These are phyloP conservation scores for Lepus townsendii DNA, from an alignment of 2,797 vertebrate genomes.

Conservation along the genomic window DNA sequence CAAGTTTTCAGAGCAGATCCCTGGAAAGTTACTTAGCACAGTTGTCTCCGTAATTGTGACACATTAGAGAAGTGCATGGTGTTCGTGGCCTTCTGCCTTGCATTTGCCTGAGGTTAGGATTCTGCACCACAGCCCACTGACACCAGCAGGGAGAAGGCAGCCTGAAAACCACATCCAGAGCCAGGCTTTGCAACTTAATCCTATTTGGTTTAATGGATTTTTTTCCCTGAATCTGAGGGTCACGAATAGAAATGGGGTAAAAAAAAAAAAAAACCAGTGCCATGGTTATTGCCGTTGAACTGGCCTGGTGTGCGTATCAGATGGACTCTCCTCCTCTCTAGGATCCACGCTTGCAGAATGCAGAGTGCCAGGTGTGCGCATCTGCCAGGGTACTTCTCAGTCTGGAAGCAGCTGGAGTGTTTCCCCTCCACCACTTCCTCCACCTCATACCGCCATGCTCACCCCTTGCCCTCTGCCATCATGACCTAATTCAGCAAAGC, in stretches of 20 bases:
- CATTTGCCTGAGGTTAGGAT: conserved; percentile 70
- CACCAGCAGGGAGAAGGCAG: conserved; percentile 42
- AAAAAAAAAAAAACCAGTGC: neutral
- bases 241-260: neutral
- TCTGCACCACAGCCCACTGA: conserved; percentile 41
- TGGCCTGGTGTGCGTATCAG: neutral
- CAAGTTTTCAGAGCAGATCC: conserved; percentile 81
- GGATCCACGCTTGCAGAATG: neutral
- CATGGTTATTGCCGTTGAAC: neutral
- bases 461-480: neutral
- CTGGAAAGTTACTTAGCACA: conserved; percentile 80
- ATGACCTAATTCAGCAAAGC: neutral
- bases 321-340: neutral
- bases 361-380: neutral
- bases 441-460: neutral
- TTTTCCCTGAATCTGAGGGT: conserved; percentile 57
- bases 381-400: neutral
- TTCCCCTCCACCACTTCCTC: neutral
- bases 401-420: neutral
- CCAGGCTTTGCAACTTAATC: conserved; percentile 63
- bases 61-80: conserved; percentile 79
- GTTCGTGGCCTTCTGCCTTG: conserved; percentile 59
- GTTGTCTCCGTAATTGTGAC: conserved; percentile 82
- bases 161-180: neutral
- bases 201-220: conserved; percentile 75